Evolutionary conservation across 2,113 vertebrate genomes (phyloP).

Genomic region (Oceanodroma tethys): DNA sequence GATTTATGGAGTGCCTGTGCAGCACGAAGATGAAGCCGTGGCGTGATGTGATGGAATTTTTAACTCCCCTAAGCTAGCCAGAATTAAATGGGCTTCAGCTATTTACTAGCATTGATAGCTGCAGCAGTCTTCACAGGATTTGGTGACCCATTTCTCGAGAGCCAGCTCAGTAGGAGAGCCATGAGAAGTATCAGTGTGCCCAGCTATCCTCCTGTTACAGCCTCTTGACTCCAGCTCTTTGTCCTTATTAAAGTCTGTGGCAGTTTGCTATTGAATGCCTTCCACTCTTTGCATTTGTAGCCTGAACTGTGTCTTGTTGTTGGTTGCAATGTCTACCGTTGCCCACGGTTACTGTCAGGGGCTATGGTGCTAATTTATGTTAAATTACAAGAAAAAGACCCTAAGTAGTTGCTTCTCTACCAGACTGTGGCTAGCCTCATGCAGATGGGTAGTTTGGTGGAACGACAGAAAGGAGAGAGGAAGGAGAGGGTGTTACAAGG

Average conservation of each 20-base stretch:
- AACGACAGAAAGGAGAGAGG: background rate
- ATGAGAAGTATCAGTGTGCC: background rate
- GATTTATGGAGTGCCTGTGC: slow-evolving; percentile 40
- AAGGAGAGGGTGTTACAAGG: background rate
- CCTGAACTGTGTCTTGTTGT: background rate
- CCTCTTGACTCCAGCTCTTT: background rate
- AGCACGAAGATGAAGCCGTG: background rate
- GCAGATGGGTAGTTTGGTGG: background rate
- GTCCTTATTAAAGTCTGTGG: background rate
- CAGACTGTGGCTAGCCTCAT: background rate
- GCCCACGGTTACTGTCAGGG: fast-evolving
- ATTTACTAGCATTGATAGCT: background rate
- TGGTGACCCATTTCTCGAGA: background rate
- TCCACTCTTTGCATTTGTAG: background rate
- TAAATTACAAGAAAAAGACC: background rate
- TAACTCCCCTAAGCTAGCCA: background rate
- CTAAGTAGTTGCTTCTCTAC: background rate
- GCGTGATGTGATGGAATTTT: slow-evolving; percentile 5
- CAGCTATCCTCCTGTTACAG: background rate
- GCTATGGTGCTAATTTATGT: background rate
- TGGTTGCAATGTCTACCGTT: background rate
- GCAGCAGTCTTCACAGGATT: background rate
- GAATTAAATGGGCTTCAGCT: slow-evolving; percentile 4
- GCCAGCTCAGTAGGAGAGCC: background rate
- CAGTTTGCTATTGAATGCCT: background rate